Base-by-base conservation (phyloP, 2,797 vertebrate species). In the Sebastolobus altivelis region DNA sequence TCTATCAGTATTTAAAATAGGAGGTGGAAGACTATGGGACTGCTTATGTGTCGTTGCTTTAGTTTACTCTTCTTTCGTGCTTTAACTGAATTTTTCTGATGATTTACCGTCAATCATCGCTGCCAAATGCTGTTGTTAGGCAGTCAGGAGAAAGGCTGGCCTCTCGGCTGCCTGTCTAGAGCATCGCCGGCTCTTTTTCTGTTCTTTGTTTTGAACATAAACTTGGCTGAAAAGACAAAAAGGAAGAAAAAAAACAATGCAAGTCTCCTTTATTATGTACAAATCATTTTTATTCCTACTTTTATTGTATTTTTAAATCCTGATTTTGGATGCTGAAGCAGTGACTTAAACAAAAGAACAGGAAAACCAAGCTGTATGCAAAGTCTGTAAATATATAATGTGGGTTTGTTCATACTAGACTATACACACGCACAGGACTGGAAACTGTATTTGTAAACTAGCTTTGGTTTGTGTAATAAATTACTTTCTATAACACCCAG, bases 1-100 rank as follows among this genome's bases (percentile, higher is more conserved):
- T 95, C 88, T 94, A 92, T 97, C 97, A 98, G 97, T 99, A 99
- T 99, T 99, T 99, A 97, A 97, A 97, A 96, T 93, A 95, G 77
- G 87, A 92, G 90, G 81, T 90, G 91, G 82, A 91, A 87, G 89
- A 94, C 79, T 87, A 81, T 84, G 86, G 81, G 89, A 92, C 87
- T 90, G 88, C 78, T 87, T 87, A 10, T 87, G 79, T 93, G 92
- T 92, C 71, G 75, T 87, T 79, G 75, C 87, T 94, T 90, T 89
- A 86, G 87, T 88, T 90, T 69, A 80, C 81, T 86, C 79, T 84
- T 88, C 68, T 79, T 79, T 82, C 77, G 88, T 95, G 96, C 95
- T 96, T 96, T 91, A 91, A 74, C 81, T 84, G 75, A 80, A 55
- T 77, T 82, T 94, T 92, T 86, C 85, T 89, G 93, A 92, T 95